Conservation (phyloP, 37 sponge, comb jelly and placozoan genomes). For the Agelas oroides region DNA sequence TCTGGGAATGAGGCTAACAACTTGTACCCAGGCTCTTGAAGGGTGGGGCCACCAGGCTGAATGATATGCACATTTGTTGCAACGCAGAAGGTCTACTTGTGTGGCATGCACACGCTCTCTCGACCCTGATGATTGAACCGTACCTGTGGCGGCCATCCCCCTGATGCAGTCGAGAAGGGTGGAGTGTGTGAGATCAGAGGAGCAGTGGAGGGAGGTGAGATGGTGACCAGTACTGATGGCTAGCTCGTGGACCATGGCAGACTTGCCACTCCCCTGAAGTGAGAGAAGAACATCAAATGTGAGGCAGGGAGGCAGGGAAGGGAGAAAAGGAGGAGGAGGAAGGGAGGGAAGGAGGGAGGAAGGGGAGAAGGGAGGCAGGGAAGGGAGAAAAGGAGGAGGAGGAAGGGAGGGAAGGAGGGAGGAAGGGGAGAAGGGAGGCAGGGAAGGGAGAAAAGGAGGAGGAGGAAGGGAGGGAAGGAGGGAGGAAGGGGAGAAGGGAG, state of each 20-base stretch:
- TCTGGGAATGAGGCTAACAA: too few species aligned
- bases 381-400: not conserved
- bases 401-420: not conserved
- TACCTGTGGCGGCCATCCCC: conserved; percentile 78
- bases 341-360: not conserved
- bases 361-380: not conserved
- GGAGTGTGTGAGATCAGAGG: not conserved
- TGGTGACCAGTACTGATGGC: conserved; percentile 38
- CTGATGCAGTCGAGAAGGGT: conserved; percentile 33
- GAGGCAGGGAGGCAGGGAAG: not conserved
- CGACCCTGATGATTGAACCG: too few species aligned
- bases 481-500: not conserved
- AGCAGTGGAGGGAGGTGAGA: conserved; percentile 53
- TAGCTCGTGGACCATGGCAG: conserved; percentile 23
- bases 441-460: not conserved
- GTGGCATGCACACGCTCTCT: not conserved
- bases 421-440: not conserved
- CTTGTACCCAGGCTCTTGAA: too few species aligned
- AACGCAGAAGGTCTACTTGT: too few species aligned
- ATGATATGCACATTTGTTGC: too few species aligned
- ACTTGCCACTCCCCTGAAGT: conserved; percentile 32
- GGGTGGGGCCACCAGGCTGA: too few species aligned
- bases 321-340: not conserved
- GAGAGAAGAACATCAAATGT: not conserved
- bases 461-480: not conserved